These are phyloP conservation scores for Drosophila asahinai DNA, from an alignment of 1,140 invertebrate species.

Conservation along the genomic window DNA sequence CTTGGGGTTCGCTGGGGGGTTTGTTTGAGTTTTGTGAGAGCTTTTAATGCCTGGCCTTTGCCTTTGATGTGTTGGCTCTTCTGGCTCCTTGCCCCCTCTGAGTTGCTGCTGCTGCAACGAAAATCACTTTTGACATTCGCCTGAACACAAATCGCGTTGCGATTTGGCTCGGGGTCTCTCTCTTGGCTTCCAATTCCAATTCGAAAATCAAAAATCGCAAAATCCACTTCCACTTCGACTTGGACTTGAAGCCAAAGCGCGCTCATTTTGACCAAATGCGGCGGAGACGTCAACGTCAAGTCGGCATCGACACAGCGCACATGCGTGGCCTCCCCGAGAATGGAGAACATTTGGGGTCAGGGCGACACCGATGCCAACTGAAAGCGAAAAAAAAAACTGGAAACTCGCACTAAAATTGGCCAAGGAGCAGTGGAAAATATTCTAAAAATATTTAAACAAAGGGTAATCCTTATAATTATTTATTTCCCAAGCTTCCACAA, in stretches of 20 bases:
- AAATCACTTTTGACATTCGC: slow-evolving; percentile 78
- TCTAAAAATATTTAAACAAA: too few species aligned
- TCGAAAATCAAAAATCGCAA: slow-evolving; percentile 11
- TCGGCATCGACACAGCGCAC: slow-evolving; percentile 33
- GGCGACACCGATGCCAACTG: slow-evolving; percentile 8
- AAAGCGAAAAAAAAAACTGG: background rate
- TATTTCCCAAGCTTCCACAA: too few species aligned
- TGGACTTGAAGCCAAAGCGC: slow-evolving; percentile 20
- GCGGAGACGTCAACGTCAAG: slow-evolving; percentile 45
- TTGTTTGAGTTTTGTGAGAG: slow-evolving; percentile 45
- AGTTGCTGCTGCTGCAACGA: slow-evolving; percentile 37
- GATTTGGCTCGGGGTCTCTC: slow-evolving; percentile 27
- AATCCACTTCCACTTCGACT: slow-evolving; percentile 22
- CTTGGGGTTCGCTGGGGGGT: slow-evolving; percentile 15
- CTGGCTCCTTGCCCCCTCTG: slow-evolving; percentile 1
- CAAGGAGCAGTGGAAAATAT: background rate
- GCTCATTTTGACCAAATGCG: slow-evolving; percentile 68
- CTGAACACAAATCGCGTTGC: slow-evolving; percentile 42
- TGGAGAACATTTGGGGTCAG: slow-evolving; percentile 64
- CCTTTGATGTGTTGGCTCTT: slow-evolving; percentile 48
- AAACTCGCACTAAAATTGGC: background rate
- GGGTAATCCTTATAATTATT: too few species aligned
- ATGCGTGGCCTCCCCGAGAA: slow-evolving; percentile 60
- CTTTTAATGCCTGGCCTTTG: slow-evolving; percentile 57
- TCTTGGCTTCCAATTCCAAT: slow-evolving; percentile 25